phyloP scores from a whole-genome alignment of 1,140 invertebrate species.

The Prorops nasuta region DNA sequence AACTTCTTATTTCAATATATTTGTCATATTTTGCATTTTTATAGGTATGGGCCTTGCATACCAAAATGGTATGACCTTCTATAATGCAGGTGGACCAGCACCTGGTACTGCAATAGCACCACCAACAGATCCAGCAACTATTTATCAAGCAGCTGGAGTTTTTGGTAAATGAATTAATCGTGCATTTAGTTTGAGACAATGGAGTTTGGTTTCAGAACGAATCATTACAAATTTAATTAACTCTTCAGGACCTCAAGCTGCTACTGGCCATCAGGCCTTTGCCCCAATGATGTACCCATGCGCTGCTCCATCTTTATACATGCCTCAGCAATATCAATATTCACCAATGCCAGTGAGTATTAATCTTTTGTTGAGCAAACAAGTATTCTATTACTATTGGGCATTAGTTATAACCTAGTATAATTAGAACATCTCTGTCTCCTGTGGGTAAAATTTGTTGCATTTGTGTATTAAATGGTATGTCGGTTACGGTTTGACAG shows the following conservation, averaged over 20 bases:
- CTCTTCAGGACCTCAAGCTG: constrained; percentile 46
- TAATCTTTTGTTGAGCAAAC: background rate
- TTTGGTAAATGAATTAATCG: constrained; percentile 39
- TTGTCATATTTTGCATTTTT: constrained; percentile 7
- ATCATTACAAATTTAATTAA: background rate
- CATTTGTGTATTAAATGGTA: constrained; percentile 29
- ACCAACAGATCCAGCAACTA: constrained; percentile 47
- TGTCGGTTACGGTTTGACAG: constrained; percentile 54
- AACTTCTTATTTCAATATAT: constrained; percentile 9
- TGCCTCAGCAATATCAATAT: constrained; percentile 55
- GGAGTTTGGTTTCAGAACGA: background rate
- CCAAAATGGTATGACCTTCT: constrained; percentile 63
- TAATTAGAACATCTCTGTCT: constrained; percentile 16
- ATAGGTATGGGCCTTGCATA: constrained; percentile 56
- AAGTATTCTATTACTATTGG: background rate
- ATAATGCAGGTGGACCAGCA: constrained; percentile 48
- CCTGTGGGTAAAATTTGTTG: constrained; percentile 20
- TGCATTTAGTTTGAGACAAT: constrained; percentile 2
- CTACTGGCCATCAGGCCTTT: constrained; percentile 49
- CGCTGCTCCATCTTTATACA: constrained; percentile 51
- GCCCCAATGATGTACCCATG: constrained; percentile 53
- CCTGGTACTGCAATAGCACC: constrained; percentile 47
- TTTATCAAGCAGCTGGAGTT: constrained; percentile 54
- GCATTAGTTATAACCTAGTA: constrained; percentile 4
- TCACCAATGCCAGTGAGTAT: constrained; percentile 53